Base-by-base conservation (phyloP, 2,113 vertebrate species). In the Recurvirostra avosetta region DNA sequence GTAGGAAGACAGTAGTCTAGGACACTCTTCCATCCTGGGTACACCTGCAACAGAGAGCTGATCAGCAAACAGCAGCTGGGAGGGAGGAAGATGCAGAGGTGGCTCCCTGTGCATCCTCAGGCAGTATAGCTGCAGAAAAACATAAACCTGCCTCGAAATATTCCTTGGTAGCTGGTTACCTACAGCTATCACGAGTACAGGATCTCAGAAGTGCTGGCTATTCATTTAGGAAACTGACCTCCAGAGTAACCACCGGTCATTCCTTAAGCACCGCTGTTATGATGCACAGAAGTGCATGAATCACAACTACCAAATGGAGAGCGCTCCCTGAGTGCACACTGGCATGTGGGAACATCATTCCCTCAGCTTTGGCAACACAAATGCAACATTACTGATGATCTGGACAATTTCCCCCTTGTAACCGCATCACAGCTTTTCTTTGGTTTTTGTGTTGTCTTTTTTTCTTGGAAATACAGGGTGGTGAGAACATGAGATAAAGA, bases 201-300 rank as follows among this genome's bases (percentile, higher is more conserved):
- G 12, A 52, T 43, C 36, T 84, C 36, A 77, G 49, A 63, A 93
- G 52, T 29, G 3, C 15, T 18, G 43, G 32, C 30, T 36, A 59
- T 34, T 86, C 0, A 50, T 76, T 59, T 36, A 50, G 40, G 52
- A 80, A 92, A 61, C 7, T 21, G 32, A 65, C 9, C 22, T 49
- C 26, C 12, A 2, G 4, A 6, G 23, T 65, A 63, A 36, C 7
- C 26, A 81, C 8, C 15, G 43, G 61, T n/a, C 34, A 20, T 50
- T 56, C 61, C 70, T 32, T 61, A 53, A 77, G 36, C 23, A 63
- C 22, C 9, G 36, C 34, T 53, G 41, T 52, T 52, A 47, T 2
- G 6, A 34, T 3, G 30, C 45, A 43, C 3, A 40, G 36, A 45
- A 40, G 6, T 15, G 16, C 0, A 0, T 32, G n/a, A 86, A 30